These are phyloP conservation scores for Listronotus oregonensis DNA, from an alignment of 1,140 invertebrate species.

Conservation along the genomic window DNA sequence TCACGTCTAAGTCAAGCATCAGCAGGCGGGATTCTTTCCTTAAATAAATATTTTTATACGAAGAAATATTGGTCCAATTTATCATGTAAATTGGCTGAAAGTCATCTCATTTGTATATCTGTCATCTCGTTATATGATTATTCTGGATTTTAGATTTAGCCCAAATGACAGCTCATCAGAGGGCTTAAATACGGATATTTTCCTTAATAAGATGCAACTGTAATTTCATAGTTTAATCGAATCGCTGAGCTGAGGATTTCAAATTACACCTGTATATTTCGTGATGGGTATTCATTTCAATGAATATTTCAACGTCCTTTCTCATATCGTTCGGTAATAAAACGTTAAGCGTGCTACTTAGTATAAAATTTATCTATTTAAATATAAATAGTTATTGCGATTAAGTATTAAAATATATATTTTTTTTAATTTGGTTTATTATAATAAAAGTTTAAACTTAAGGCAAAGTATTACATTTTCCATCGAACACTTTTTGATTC, in stretches of 20 bases:
- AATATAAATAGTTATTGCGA: too few relatives aligned
- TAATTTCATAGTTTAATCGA: constrained; percentile 48
- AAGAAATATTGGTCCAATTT: constrained; percentile 56
- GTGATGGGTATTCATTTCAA: constrained; percentile 22
- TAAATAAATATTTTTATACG: constrained; percentile 57
- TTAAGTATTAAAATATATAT: too few relatives aligned
- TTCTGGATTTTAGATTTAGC: constrained; percentile 44
- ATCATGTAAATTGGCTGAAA: constrained; percentile 56
- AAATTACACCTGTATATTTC: constrained; percentile 37
- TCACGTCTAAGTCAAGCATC: constrained; percentile 9
- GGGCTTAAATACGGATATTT: constrained; percentile 41
- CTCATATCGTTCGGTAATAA: background rate
- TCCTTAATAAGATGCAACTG: constrained; percentile 45
- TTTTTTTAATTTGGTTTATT: too few relatives aligned
- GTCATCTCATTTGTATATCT: constrained; percentile 55
- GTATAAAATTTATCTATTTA: too few relatives aligned
- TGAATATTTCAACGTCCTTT: constrained; percentile 11
- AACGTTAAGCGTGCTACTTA: too few relatives aligned
- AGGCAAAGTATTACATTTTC: too few relatives aligned
- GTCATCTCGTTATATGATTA: constrained; percentile 56
- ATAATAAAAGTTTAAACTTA: too few relatives aligned
- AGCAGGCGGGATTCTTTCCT: constrained; percentile 37
- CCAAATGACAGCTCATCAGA: constrained; percentile 48
- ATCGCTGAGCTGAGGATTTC: constrained; percentile 27
- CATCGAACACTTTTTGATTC: too few relatives aligned